Percentiles rank a stretch among this genome's conserved stretches.
These are phyloP conservation scores for Amazona vittata DNA, from an alignment of 2,113 vertebrate genomes.

Conservation along the genomic window DNA sequence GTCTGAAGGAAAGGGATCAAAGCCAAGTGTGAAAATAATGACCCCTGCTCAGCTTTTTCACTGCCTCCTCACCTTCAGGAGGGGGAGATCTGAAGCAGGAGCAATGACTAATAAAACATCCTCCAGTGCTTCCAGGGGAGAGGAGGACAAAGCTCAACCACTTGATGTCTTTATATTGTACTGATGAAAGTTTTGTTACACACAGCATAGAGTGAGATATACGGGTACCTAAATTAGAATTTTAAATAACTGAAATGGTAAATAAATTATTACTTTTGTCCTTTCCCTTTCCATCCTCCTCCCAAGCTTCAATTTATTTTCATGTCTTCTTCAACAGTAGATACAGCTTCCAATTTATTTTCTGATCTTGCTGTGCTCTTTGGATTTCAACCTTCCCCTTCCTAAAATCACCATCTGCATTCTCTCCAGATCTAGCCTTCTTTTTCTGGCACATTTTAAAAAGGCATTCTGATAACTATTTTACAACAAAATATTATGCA, in stretches of 20 bases:
- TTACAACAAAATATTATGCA: neutral
- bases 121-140: neutral
- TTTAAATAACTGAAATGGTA: neutral
- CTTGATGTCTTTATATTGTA: neutral
- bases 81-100: neutral
- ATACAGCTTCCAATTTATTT: neutral
- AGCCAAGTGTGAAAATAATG: neutral
- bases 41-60: neutral
- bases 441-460: neutral
- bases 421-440: neutral
- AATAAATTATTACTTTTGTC: slow-evolving; percentile 53
- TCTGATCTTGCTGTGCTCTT: neutral
- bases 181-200: slow-evolving; percentile 22
- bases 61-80: neutral
- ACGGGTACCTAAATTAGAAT: slow-evolving; percentile 35
- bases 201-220: neutral
- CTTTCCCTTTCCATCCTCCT: neutral
- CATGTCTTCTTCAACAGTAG: neutral
- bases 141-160: slow-evolving; percentile 15
- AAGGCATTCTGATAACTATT: neutral
- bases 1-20: neutral
- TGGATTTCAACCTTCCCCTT: neutral
- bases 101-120: slow-evolving; percentile 12
- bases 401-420: neutral
- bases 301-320: slow-evolving; percentile 43